Evolutionary conservation across 2,797 vertebrate genomes (phyloP), one percentile per base, ranked within the genome.

Genomic region (Glossophaga mutica): DNA sequence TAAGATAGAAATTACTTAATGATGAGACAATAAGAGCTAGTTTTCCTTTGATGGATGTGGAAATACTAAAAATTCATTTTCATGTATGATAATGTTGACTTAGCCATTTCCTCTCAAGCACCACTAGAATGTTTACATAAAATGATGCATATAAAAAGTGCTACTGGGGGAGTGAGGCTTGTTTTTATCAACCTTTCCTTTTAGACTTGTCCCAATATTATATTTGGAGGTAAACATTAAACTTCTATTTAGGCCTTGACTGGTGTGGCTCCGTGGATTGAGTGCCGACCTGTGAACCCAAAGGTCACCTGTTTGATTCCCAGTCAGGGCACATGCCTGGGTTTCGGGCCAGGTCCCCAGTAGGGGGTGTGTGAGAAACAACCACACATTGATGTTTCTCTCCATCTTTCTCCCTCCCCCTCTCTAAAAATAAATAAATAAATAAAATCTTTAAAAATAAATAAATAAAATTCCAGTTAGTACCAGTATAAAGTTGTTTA

Each of bases 131-230:
- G 10, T 87, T 71, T 92, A 44, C 88, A 83, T 82, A 65, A 95
- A 87, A 92, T 59, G 24, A 93, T 90, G 15, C 34, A 82, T 76
- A 26, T 59, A 29, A 77, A 59, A 94, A 77, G 39, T 87, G n/a
- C 29, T 50, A 11, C 67, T 68, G 74, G 22, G 24, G 21, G 52
- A 32, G 48, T 52, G 59, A 76, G 39, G 0, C 85, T 90, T 87
- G 78, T 78, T 91, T 86, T 52, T 12, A 71, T 81, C 71, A 81
- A 76, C 32, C n/a, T 92, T 95, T 32, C 71, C 68, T 90, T 97
- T 92, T 87, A 88, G 68, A 90, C 44, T 68, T 96, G 48, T 52
- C 46, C 34, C 52, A 87, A 77, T 84, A 24, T 70, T 83, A 15
- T 77, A 42, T 88, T 93, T 95, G 73, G 42, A 92, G 48, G 26